Conservation (phyloP, 2,797 vertebrate species). For the Sebastes elongatus region DNA sequence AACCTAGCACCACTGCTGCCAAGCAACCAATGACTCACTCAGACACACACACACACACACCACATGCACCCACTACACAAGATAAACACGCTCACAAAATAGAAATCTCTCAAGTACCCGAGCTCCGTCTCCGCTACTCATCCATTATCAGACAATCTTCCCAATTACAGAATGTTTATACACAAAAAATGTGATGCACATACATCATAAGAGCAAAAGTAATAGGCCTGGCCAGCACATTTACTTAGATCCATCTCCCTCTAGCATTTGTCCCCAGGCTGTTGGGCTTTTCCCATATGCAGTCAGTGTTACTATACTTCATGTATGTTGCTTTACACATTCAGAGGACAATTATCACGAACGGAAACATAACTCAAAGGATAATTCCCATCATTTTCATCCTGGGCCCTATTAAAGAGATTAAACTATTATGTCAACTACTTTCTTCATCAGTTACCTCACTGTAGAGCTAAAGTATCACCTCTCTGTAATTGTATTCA, state of each 20-base stretch:
- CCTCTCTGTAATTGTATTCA: neutral
- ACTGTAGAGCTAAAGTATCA: neutral
- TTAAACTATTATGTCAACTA: neutral
- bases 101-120: slow-evolving; percentile 34
- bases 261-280: neutral
- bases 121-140: slow-evolving; percentile 20
- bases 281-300: slow-evolving; percentile 4
- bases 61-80: slow-evolving; percentile 27
- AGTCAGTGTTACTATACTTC: neutral
- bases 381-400: neutral
- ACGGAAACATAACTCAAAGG: neutral
- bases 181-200: slow-evolving; percentile 19
- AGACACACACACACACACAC: slow-evolving; percentile 22
- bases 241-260: neutral
- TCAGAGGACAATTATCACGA: neutral
- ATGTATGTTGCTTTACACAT: neutral
- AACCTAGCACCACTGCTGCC: slow-evolving; percentile 72
- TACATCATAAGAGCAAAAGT: neutral
- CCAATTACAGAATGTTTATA: slow-evolving; percentile 47
- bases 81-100: slow-evolving; percentile 47
- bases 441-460: neutral
- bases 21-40: slow-evolving; percentile 72
- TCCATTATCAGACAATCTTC: slow-evolving; percentile 37
- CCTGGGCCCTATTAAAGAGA: neutral
- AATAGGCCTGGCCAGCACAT: neutral